Evolutionary conservation across 92 coral and sea anemone genomes (phyloP), one percentile per base, ranked within the genome.

Genomic region (Actinernus sp.): DNA sequence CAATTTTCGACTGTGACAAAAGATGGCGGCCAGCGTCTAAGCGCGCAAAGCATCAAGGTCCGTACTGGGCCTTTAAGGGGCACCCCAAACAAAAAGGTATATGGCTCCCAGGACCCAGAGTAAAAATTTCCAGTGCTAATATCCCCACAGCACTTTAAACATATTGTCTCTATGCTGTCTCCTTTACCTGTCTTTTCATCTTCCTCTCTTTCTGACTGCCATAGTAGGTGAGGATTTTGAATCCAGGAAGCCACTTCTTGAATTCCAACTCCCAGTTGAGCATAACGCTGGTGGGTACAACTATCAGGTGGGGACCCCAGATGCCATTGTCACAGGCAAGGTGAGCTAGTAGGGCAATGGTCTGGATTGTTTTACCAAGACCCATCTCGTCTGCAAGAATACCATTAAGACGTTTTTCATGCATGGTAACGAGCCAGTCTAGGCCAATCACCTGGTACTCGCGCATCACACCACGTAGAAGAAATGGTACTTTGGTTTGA

Each of bases 311-410:
- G 23, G 98, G 98, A 1, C 98, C 98, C 98, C 98, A 93, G 18
- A 87, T 41, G 26, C 88, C 79, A 49, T 86, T 86, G 40, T 93
- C 98, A 41, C 98, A 93, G 27, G 98, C 97, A 27, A 93, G 84
- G 66, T 93, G 98, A 11, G 98, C 98, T 33, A 93, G 83, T 40
- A 93, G 72, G 17, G 98, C 85, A 26, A 93, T 93, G 30, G 98
- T 93, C 89, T 90, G 96, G 55, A 93, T 93, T 2, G 98, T 93
- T 58, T 93, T 93, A 5, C 98, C 98, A 11, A 93, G 78, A 25
- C 98, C 98, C 98, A 93, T 93, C 68, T 93, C 98, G 46, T 93
- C 98, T 56, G 98, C 98, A 46, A 93, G 77, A 52, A 93, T 93
- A 33, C 98, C 98, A 86, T 93, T 93, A 36, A 93, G 69, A 32